Evolutionary conservation across 2,797 vertebrate species (phyloP), one percentile per base, ranked within the genome.

Genomic region (Gymnocypris eckloni): DNA sequence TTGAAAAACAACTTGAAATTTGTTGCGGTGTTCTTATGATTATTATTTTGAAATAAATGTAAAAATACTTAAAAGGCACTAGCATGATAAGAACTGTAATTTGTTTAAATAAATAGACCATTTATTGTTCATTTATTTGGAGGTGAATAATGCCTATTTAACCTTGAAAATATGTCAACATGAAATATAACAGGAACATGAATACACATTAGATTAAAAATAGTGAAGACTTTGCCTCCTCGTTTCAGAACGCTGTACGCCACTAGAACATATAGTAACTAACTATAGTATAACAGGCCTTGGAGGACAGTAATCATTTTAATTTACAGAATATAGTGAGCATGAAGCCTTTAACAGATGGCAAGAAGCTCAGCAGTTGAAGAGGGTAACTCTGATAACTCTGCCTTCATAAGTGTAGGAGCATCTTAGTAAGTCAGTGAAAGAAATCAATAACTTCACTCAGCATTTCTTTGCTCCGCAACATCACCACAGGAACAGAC

Each of bases 401-500:
- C 16, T 22, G 18, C 54, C 28, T 83, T 48, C 41, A 61, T 25
- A 48, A 41, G 66, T 77, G 33, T 69, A 41, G 70, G 28, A 79
- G 73, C 16, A 43, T 16, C 18, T 72, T 25, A 54, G 67, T 79
- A 84, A 54, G 13, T 45, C 16, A 22, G 2, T 28, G 16, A 33
- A 22, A 43, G 6, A 48, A 70, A 54, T 70, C 41, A 15, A 2
- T 28, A 76, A 33, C 70, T 67, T 82, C 52, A 72, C 15, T 79
- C 84, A 79, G 48, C 52, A 75, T 39, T 54, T 48, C 33, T 87
- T 88, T 45, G 45, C 64, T 84, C 41, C 54, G 56, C 41, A 25
- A 59, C 37, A 25, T 64, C 75, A 25, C 84, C 86, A 73, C 79
- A 41, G 86, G 73, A 83, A 76, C 82, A 84, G 83, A 87, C 71